A percentile compares a stretch with the other conserved stretches of the same genome.
Evolutionary conservation across 2,797 vertebrate species (phyloP).

Genomic region (Eupleurogrammus muticus): DNA sequence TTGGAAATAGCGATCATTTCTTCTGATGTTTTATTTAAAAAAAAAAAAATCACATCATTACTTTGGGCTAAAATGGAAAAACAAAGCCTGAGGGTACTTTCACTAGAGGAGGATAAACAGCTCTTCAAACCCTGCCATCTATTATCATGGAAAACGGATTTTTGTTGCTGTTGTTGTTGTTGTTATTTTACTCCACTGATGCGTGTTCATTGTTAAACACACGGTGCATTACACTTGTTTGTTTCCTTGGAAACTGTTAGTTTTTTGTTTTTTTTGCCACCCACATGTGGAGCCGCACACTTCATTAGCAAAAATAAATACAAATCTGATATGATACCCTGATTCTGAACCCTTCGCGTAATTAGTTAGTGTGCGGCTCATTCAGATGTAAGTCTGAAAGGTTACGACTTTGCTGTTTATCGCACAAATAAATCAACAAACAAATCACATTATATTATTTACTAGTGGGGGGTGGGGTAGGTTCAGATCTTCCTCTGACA

Average conservation of each 20-base stretch:
- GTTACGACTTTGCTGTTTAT: constrained; percentile 3
- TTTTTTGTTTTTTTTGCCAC: constrained; percentile 8
- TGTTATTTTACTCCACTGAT: constrained; percentile 20
- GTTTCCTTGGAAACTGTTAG: constrained; percentile 52
- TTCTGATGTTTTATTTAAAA: constrained; percentile 3
- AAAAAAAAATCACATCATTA: neutral
- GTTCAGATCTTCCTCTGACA: neutral
- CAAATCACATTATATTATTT: neutral
- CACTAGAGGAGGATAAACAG: neutral
- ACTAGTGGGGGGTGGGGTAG: too few species aligned
- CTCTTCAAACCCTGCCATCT: neutral
- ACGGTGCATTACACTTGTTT: constrained; percentile 54
- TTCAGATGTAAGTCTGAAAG: too few species aligned
- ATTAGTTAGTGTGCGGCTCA: constrained; percentile 27
- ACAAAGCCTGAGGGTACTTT: constrained; percentile 11
- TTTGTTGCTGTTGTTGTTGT: too few species aligned
- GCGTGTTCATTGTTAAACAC: constrained; percentile 35
- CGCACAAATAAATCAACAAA: neutral
- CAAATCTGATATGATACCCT: constrained; percentile 24
- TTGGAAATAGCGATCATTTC: neutral
- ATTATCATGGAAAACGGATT: constrained; percentile 23
- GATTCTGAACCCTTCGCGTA: neutral
- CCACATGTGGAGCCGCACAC: constrained; percentile 50
- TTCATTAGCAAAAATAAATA: constrained; percentile 34
- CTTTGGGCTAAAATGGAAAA: neutral